phyloP scores from a whole-genome alignment of 2,888 invertebrate genomes.

The Sinodicranocentrus sp. region DNA sequence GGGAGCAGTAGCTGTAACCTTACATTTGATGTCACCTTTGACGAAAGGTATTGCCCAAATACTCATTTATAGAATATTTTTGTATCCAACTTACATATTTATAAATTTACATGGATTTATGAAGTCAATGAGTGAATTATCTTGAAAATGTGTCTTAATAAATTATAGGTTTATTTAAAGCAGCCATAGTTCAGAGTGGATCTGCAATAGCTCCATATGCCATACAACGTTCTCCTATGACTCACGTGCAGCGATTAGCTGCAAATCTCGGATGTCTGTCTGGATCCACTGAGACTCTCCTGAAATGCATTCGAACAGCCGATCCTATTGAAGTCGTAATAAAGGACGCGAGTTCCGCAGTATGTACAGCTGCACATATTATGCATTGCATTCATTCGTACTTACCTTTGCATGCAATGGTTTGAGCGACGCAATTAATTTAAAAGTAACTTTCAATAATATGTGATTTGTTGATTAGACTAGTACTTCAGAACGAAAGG shows the following conservation, averaged over 20 bases:
- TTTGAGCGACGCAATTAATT: too few species aligned
- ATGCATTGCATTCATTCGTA: too few species aligned
- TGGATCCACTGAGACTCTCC: conserved; percentile 66
- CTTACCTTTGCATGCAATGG: too few species aligned
- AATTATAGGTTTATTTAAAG: conserved; percentile 69
- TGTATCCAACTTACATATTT: too few species aligned
- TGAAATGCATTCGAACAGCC: conserved; percentile 68
- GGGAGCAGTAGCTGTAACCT: conserved; percentile 62
- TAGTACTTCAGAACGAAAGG: conserved; percentile 61
- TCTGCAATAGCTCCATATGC: conserved; percentile 71
- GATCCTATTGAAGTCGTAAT: conserved; percentile 70
- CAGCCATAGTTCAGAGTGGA: conserved; percentile 72
- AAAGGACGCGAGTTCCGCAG: conserved; percentile 65
- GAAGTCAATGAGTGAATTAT: too few species aligned
- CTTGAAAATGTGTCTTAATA: too few species aligned
- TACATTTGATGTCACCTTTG: conserved; percentile 65
- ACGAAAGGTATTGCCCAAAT: conserved; percentile 72
- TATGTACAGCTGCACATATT: too few species aligned
- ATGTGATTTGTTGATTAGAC: too few species aligned
- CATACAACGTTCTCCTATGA: conserved; percentile 69
- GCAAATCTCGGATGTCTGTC: conserved; percentile 70
- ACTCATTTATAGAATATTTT: too few species aligned
- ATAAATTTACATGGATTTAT: too few species aligned
- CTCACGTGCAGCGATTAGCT: conserved; percentile 69
- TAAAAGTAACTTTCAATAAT: too few species aligned